Evolutionary conservation across 2,888 invertebrate genomes (phyloP), one percentile per base, ranked within the genome.

Genomic region (Epistrophe eligans): DNA sequence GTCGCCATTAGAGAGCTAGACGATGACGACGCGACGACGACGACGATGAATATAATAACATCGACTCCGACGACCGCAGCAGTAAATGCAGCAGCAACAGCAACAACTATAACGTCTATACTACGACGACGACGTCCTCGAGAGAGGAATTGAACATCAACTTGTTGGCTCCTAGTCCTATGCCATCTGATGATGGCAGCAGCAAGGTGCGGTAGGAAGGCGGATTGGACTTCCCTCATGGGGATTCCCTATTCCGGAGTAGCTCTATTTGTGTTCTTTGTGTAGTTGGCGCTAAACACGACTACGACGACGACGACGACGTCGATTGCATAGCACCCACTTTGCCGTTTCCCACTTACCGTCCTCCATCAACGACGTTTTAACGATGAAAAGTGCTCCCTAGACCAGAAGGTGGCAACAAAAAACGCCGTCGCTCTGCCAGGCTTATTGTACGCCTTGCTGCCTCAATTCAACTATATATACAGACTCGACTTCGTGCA

Each of bases 1-100:
- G 71, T 71, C 60, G 71, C 77, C 81, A 74, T 85, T 85, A 81
- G 85, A 77, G 84, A 64, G 35, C 81, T 85, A 85, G 85, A 70
- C 74, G 77, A 77, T 9, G 50, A 66, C 40, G 62, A 64, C 10
- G 50, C 58, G 62, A 58, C 43, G n/a, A 32, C 24, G 24, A 24
- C 24, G 32, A 66, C 79, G 66, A 77, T 71, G 62, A 50, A 52
- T 11, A 35, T 10, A 48, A 35, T 10, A 48, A 52, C 35, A 38
- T 32, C 66, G 24, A 70, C 76, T 50, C 48, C 66, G 32, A 72
- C 40, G 28, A 55, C 70, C 38, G 40, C 70, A 38, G 55, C 62
- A 58, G 35, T 13, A 35, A 11, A 17, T 9, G 11, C n/a, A 35
- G n/a, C 35, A 32, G 19, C 28, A 48, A 4, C 48, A 66, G 13